Evolutionary conservation across 2,888 invertebrate species (phyloP), one percentile per base, ranked within the genome.

Genomic region (Melitaea athalia): DNA sequence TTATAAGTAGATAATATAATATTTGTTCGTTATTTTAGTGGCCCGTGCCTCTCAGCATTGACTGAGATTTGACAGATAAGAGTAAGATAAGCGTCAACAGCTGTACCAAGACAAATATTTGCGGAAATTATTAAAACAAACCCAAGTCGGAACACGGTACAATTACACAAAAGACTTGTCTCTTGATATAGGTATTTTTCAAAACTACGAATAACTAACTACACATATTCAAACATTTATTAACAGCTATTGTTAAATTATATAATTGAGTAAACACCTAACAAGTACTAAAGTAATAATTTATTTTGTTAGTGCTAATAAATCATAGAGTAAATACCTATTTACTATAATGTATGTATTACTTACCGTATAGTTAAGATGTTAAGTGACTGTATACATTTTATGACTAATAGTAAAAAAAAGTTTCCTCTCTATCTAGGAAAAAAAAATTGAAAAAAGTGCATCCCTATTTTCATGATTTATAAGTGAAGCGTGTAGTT

Each of bases 61-160:
- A 92, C 91, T 91, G 89, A 82, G 89, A 86, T 91, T 92, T 92
- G 92, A 91, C 92, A 92, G 92, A 92, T 92, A 92, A 91, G 81
- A 81, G 81, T 74, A 75, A 87, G 91, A 91, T 91, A 90, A 90
- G 84, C 79, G 81, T 79, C 82, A 85, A 85, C 87, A 88, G 85
- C 85, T 85, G 87, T 82, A 82, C 78, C 74, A 76, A 64, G 74
- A 81, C 85, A 87, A 92, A 92, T 91, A 92, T 92, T 92, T 89
- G 85, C 87, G 76, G 75, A 79, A 81, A 83, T 87, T 85, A 90
- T 89, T 88, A 89, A 87, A 89, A 88, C 86, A 89, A 87, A 85
- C 86, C 70, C 66, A 76, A 76, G 77, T 74, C 79, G 80, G 81
- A 81, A 81, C 83, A 81, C 81, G 80, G 79, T 82, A 78, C 66